These are phyloP conservation scores for Propithecus deckenii DNA, from an alignment of 2,797 vertebrate species.

Conservation along the genomic window DNA sequence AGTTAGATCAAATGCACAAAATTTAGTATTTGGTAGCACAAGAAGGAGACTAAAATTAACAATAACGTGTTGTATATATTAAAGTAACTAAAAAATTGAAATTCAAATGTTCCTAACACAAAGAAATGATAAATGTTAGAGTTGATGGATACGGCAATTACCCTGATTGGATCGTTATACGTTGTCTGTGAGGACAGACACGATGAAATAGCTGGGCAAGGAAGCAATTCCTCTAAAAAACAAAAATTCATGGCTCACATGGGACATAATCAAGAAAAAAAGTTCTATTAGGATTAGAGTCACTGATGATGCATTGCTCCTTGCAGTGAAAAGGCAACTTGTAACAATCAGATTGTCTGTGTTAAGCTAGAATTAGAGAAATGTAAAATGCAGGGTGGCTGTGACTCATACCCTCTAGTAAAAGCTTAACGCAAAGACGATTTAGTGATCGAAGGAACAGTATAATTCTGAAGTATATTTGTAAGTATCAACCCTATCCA, in stretches of 20 bases:
- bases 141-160: neutral
- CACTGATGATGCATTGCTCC: neutral
- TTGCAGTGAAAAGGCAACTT: neutral
- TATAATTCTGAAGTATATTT: neutral
- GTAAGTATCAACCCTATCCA: neutral
- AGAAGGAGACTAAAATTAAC: neutral
- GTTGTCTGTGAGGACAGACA: neutral
- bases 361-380: neutral
- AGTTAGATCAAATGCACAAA: neutral
- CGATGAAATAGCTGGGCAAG: neutral
- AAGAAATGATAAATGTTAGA: neutral
- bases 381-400: neutral
- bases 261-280: conserved; percentile 28
- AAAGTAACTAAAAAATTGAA: neutral
- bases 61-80: neutral
- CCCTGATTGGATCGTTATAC: neutral
- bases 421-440: neutral
- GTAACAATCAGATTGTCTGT: neutral
- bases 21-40: neutral
- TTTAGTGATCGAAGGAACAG: neutral
- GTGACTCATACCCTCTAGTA: neutral
- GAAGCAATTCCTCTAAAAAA: neutral
- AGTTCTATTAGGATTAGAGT: conserved; percentile 26
- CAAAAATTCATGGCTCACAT: neutral
- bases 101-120: neutral